Evolutionary conservation across 2,888 invertebrate species (phyloP).

Genomic region (Odontocerum albicorne): DNA sequence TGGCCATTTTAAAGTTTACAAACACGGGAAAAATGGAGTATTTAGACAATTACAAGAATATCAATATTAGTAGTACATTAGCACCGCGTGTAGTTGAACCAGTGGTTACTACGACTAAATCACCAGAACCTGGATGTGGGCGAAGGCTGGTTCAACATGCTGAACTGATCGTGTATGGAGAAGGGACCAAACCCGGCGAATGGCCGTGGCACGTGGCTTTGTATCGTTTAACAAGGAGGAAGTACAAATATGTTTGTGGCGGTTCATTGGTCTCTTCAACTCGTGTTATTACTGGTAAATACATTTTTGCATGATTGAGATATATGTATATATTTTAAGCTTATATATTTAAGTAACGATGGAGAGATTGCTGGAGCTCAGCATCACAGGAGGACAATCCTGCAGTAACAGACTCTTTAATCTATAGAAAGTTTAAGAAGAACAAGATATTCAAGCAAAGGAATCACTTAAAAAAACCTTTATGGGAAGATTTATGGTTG

Average conservation of each 20-base stretch:
- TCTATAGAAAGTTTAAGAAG: too few species aligned
- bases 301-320: background rate
- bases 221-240: conserved; percentile 39
- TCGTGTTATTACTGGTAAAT: conserved; percentile 44
- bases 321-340: background rate
- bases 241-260: conserved; percentile 45
- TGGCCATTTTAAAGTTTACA: background rate
- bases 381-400: too few species aligned
- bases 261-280: conserved; percentile 45
- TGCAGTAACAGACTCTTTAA: too few species aligned
- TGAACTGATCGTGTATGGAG: conserved; percentile 44
- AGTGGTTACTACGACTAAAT: too few species aligned
- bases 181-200: conserved; percentile 44
- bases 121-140: conserved; percentile 41
- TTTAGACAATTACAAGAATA: too few species aligned
- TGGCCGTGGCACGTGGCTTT: conserved; percentile 52
- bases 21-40: background rate
- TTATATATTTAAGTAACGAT: too few species aligned
- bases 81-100: too few species aligned
- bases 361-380: too few species aligned
- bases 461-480: too few species aligned
- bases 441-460: too few species aligned
- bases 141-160: conserved; percentile 42
- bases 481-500: too few species aligned
- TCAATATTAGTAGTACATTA: too few species aligned